Percentiles rank a stretch among this genome's conserved stretches.
Evolutionary conservation across 2,888 invertebrate genomes (phyloP).

Genomic region (Polydesmus complanatus): DNA sequence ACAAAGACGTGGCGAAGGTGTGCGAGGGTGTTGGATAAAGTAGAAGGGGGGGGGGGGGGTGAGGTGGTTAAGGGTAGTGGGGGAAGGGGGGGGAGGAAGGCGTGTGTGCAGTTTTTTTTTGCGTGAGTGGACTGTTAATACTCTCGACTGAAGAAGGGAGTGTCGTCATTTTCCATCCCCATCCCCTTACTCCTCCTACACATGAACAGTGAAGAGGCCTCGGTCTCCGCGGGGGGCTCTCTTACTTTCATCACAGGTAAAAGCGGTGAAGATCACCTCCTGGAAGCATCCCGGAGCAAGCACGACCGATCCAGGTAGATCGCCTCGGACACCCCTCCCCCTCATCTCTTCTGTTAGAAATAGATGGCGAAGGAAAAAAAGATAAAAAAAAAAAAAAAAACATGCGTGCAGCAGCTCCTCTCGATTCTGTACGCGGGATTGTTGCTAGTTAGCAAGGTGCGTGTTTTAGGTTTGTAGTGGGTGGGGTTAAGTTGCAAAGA

Average conservation of each 20-base stretch:
- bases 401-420: too few species aligned
- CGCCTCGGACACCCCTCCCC: background rate
- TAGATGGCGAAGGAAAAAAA: too few species aligned
- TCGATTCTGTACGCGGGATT: too few species aligned
- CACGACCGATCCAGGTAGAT: too few species aligned
- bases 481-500: background rate
- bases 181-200: too few species aligned
- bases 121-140: too few species aligned
- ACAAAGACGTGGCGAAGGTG: background rate
- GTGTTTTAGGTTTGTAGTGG: background rate
- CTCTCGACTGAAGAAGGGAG: too few species aligned
- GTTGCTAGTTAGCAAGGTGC: too few species aligned
- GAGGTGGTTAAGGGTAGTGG: background rate
- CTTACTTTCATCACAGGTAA: background rate
- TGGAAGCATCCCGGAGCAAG: background rate
- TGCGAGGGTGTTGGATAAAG: background rate
- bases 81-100: background rate
- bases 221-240: background rate
- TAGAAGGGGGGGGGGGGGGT: background rate
- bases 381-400: too few species aligned
- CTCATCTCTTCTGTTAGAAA: background rate
- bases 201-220: too few species aligned
- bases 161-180: too few species aligned
- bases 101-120: background rate
- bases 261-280: background rate